These are phyloP conservation scores for Drosophila borealis DNA, from an alignment of 2,888 invertebrate genomes.

Conservation along the genomic window DNA sequence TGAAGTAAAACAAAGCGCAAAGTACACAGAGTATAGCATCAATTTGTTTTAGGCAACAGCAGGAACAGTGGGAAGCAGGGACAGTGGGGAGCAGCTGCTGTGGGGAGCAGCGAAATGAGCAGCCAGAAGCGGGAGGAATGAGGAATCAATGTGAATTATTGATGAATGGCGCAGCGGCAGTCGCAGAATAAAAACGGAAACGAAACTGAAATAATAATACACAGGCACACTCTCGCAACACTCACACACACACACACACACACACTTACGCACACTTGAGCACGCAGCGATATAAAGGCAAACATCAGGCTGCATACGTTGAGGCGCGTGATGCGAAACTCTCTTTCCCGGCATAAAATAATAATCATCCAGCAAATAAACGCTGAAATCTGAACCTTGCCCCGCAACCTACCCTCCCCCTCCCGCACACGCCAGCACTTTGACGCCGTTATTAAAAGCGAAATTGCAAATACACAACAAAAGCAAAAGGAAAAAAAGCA, in stretches of 20 bases:
- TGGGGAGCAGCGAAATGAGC: conserved; percentile 20
- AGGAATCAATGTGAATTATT: conserved; percentile 81
- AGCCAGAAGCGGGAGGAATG: conserved; percentile 43
- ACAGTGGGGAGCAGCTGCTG: conserved; percentile 9
- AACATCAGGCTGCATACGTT: conserved; percentile 75
- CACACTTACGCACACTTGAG: conserved; percentile 23
- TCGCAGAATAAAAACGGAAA: conserved; percentile 49
- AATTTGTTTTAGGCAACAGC: conserved; percentile 5
- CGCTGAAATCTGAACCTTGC: conserved; percentile 71
- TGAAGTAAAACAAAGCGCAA: conserved; percentile 46
- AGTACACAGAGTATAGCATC: conserved; percentile 13
- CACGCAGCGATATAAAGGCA: conserved; percentile 72
- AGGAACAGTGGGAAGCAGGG: neutral
- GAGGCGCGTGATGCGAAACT: conserved; percentile 66
- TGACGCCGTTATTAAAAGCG: conserved; percentile 67
- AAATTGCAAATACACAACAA: conserved; percentile 57
- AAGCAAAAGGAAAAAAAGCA: conserved; percentile 16
- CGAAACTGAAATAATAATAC: conserved; percentile 71
- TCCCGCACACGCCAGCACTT: neutral
- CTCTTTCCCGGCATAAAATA: conserved; percentile 71
- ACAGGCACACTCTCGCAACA: conserved; percentile 35
- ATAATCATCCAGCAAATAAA: conserved; percentile 79
- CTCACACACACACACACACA: conserved; percentile 11
- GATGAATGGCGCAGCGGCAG: conserved; percentile 71
- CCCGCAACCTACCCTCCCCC: neutral